A percentile compares a stretch with the other conserved stretches of the same genome.
Conservation (phyloP, 2,888 invertebrate genomes). For the Protula sp. region DNA sequence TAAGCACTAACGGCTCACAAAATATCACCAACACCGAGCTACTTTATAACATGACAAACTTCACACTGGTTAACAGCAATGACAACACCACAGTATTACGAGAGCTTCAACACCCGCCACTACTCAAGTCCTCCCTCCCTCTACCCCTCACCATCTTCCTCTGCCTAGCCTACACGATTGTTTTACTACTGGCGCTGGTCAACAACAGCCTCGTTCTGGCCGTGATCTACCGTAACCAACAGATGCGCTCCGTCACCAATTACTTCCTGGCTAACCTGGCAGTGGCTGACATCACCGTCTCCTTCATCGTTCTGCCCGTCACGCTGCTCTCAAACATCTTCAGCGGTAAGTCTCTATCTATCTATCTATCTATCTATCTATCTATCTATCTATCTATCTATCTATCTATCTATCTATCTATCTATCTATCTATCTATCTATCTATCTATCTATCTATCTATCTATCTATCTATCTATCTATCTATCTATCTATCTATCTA, state of each 20-base stretch:
- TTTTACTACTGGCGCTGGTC: slow-evolving; percentile 20
- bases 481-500: neutral
- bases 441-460: neutral
- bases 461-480: neutral
- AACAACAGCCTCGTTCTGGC: slow-evolving; percentile 23
- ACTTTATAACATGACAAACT: too few relatives aligned
- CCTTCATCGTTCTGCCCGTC: slow-evolving; percentile 22
- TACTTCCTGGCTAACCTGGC: slow-evolving; percentile 26
- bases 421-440: neutral
- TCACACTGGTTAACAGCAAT: too few relatives aligned
- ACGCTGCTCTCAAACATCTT: slow-evolving; percentile 23
- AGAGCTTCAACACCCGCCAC: slow-evolving; percentile 5
- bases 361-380: slow-evolving; percentile 1
- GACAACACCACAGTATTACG: neutral
- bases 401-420: neutral
- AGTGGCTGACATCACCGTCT: slow-evolving; percentile 22
- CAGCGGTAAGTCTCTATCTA: slow-evolving; percentile 10
- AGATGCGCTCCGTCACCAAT: slow-evolving; percentile 23
- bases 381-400: neutral
- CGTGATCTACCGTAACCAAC: slow-evolving; percentile 18
- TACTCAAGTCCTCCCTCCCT: slow-evolving; percentile 13
- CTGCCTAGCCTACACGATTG: slow-evolving; percentile 15
- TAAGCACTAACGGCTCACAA: too few relatives aligned
- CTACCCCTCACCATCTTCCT: slow-evolving; percentile 16
- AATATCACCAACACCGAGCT: too few relatives aligned